These are phyloP conservation scores for Microcebus lehilahytsara DNA, from an alignment of 2,113 vertebrate species.

Conservation along the genomic window DNA sequence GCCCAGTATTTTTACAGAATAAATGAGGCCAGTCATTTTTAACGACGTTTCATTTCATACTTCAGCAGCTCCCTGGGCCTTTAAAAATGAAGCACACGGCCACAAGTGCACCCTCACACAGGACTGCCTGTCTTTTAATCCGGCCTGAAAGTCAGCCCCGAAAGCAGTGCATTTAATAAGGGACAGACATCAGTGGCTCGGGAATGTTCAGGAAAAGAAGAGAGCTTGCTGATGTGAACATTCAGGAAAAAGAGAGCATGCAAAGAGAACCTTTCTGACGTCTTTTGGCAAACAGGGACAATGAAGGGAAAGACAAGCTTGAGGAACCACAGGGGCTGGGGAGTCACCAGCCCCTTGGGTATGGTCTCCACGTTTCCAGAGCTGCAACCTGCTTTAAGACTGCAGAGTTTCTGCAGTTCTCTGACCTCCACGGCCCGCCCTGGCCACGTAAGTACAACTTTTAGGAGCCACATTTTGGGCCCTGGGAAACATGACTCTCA, in stretches of 20 bases:
- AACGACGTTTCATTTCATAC: conserved; percentile 19
- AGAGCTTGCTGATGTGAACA: not conserved
- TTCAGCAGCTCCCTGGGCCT: not conserved
- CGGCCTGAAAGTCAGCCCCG: conserved; percentile 3
- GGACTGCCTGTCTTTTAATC: conserved; percentile 38
- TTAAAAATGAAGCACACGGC: not conserved
- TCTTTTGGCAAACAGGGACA: not conserved
- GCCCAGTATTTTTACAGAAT: conserved; percentile 13
- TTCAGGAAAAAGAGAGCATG: not conserved
- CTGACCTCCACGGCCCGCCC: not conserved
- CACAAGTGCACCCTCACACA: not conserved
- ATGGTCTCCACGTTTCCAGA: not conserved
- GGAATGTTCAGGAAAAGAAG: conserved; percentile 19
- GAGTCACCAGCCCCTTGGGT: too few relatives aligned
- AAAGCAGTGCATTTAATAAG: conserved; percentile 9
- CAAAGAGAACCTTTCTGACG: not conserved
- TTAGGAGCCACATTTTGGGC: not conserved
- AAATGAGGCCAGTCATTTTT: conserved; percentile 50
- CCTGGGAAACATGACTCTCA: not conserved
- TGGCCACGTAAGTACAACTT: not conserved
- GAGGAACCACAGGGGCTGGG: not conserved
- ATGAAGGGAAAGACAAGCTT: not conserved
- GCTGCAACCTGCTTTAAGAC: not conserved
- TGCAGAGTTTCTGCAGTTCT: not conserved
- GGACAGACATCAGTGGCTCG: not conserved